Evolutionary conservation across 64 coral and sea anemone species (phyloP).

Genomic region (Montipora efflorescens): DNA sequence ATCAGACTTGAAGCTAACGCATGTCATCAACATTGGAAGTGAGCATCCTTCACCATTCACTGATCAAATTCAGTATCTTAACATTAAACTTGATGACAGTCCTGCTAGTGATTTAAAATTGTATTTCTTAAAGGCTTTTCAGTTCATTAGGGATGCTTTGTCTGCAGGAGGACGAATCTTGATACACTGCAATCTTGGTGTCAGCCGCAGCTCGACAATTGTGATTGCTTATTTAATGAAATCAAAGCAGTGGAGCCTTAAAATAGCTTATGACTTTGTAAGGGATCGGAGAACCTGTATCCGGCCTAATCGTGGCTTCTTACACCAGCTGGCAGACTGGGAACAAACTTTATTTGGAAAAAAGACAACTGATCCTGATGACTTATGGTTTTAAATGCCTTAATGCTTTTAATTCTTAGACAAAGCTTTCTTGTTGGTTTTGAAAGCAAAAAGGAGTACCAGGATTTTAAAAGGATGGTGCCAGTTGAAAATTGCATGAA

Average conservation of each 20-base stretch:
- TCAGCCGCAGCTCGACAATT: slow-evolving; percentile 94
- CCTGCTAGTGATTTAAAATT: slow-evolving; percentile 81
- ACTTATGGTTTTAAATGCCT: slow-evolving; percentile 80
- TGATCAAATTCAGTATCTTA: slow-evolving; percentile 82
- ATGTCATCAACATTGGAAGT: slow-evolving; percentile 92
- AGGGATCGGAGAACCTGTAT: slow-evolving; percentile 81
- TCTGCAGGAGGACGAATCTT: slow-evolving; percentile 74
- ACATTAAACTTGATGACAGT: slow-evolving; percentile 90
- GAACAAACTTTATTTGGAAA: slow-evolving; percentile 81
- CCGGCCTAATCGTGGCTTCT: slow-evolving; percentile 88
- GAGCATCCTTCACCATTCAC: slow-evolving; percentile 92
- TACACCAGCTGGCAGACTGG: slow-evolving; percentile 85
- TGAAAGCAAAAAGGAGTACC: background rate
- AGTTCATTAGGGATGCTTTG: slow-evolving; percentile 81
- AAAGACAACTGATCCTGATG: slow-evolving; percentile 87
- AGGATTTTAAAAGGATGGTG: background rate
- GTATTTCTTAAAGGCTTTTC: slow-evolving; percentile 80
- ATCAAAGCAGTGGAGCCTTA: slow-evolving; percentile 81
- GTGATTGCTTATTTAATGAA: slow-evolving; percentile 93
- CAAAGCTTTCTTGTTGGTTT: too few relatives aligned
- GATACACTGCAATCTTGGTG: slow-evolving; percentile 95
- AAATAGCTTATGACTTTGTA: slow-evolving; percentile 84
- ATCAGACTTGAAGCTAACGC: slow-evolving; percentile 80
- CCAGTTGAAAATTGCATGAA: too few relatives aligned
- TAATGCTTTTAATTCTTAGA: background rate